Conservation (phyloP, 2,888 invertebrate genomes). For the Silvanus unidentatus region DNA sequence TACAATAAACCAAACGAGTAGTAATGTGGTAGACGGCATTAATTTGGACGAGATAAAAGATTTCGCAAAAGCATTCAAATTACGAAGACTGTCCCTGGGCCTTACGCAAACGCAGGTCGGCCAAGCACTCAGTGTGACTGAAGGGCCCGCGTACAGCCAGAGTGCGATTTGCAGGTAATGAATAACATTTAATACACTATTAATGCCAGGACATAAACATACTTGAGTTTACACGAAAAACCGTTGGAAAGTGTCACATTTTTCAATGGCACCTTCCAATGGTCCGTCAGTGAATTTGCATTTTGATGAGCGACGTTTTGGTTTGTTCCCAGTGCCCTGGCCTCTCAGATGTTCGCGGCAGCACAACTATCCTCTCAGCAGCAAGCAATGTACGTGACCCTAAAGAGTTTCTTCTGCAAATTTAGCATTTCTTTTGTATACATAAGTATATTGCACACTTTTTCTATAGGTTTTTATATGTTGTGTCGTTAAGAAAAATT, state of each 20-base stretch:
- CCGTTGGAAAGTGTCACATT: too few relatives aligned
- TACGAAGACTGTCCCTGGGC: constrained; percentile 86
- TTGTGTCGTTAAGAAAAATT: too few relatives aligned
- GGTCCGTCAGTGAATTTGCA: too few relatives aligned
- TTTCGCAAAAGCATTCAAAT: constrained; percentile 95
- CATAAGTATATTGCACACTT: constrained; percentile 2
- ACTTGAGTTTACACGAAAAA: constrained; percentile 2
- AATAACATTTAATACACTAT: too few relatives aligned
- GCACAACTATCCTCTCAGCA: constrained; percentile 88
- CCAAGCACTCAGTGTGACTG: constrained; percentile 93
- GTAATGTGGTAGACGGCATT: constrained; percentile 93
- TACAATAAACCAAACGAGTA: constrained; percentile 88
- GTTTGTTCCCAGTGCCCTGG: constrained; percentile 88
- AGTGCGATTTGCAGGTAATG: constrained; percentile 97
- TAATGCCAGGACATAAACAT: constrained; percentile 21
- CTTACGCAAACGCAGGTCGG: constrained; percentile 96
- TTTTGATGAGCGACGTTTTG: constrained; percentile 23
- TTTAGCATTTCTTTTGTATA: too few relatives aligned
- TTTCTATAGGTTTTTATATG: constrained; percentile 12
- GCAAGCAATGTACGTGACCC: constrained; percentile 82
- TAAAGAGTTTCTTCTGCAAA: too few relatives aligned
- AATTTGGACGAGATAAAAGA: constrained; percentile 97
- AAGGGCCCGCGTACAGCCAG: constrained; percentile 97
- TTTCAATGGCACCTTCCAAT: too few relatives aligned
- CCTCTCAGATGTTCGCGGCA: constrained; percentile 92